Evolutionary conservation across 2,888 invertebrate genomes (phyloP), one percentile per base, ranked within the genome.

Genomic region (Philereme transversata): DNA sequence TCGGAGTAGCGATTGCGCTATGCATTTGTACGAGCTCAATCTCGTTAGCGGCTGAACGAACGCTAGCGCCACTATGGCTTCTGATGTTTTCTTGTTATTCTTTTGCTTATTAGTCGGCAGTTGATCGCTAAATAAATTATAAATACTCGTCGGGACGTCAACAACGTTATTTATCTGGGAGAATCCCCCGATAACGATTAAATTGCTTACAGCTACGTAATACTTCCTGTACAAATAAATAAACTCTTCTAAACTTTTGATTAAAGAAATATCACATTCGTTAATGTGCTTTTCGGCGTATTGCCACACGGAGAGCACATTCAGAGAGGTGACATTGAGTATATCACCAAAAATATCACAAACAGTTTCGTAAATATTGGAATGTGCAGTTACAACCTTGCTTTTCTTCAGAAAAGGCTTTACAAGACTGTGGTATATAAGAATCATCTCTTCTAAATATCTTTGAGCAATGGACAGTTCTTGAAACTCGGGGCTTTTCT

Each of bases 171-270:
- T 93, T 57, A 96, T 94, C 71, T 95, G 94, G 47, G 89, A 79
- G 76, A 96, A 96, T 41, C 96, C 96, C 76, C 95, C 94, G 65
- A 96, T 92, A 71, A 95, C 95, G 76, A 95, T 94, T 66, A 96
- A 93, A 92, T 96, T 95, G 83, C 96, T 96, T 80, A 96, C 92
- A 72, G 94, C 93, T 84, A 94, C 92, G 49, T 95, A 93, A 90
- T 96, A 96, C 81, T 93, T 94, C 82, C 94, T 95, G 81, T 95
- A 96, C 65, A 95, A 92, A 78, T 94, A 93, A 77, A 96, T 94
- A 85, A 94, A 94, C 85, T 96, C 96, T 75, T 96, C 95, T 78
- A 94, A 93, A 86, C 94, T 94, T 78, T 94, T 94, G 72, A 96
- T 93, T 75, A 96, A 93, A 52, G 94, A 88, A 76, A 96, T 93